Evolutionary conservation across 2,888 invertebrate species (phyloP).

Genomic region (Caenorhabditis sp.): DNA sequence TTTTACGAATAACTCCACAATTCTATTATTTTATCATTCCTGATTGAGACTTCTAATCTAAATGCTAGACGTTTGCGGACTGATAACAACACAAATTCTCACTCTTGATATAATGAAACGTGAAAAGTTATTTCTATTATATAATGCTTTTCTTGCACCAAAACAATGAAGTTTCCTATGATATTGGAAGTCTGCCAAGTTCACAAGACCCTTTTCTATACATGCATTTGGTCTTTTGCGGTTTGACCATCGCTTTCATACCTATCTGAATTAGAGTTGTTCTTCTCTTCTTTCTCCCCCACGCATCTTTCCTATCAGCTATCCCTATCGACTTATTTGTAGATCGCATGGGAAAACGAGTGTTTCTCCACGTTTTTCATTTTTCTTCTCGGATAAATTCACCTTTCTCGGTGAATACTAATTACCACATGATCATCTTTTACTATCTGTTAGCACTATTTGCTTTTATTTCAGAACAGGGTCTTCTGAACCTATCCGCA

Average conservation of each 20-base stretch:
- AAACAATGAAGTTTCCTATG: too few relatives aligned
- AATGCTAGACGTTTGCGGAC: background rate
- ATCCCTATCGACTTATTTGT: conserved; percentile 23
- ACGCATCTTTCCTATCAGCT: conserved; percentile 37
- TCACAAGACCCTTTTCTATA: conserved; percentile 19
- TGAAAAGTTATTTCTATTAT: too few relatives aligned
- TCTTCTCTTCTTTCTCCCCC: conserved; percentile 9
- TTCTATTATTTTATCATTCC: background rate
- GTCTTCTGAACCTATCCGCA: conserved; percentile 40
- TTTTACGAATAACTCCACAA: background rate
- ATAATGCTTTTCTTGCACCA: background rate
- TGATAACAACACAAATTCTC: too few relatives aligned
- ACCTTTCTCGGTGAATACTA: background rate
- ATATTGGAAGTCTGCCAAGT: too few relatives aligned
- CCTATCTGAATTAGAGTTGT: conserved; percentile 1
- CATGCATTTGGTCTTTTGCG: conserved; percentile 58
- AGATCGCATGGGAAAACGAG: conserved; percentile 16
- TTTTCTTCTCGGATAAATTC: background rate
- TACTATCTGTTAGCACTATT: background rate
- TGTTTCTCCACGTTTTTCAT: background rate
- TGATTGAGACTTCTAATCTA: too few relatives aligned
- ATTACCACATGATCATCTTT: background rate
- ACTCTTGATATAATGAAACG: too few relatives aligned
- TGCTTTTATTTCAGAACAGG: conserved; percentile 37
- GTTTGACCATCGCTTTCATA: conserved; percentile 45